Conservation (phyloP, 1,140 invertebrate species). For the Drosophila quadrilineata region DNA sequence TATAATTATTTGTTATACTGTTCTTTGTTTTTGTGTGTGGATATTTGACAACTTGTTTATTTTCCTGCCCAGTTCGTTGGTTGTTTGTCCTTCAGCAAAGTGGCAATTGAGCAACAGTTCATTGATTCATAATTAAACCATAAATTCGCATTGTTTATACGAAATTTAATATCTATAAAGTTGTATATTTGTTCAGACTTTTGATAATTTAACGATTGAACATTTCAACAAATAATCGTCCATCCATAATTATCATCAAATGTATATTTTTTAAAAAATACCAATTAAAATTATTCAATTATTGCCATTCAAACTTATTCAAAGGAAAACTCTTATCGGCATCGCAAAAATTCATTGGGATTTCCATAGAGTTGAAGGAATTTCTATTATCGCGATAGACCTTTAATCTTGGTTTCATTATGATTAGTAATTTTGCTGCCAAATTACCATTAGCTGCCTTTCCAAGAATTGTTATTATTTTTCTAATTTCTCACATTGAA, state of each 20-base stretch:
- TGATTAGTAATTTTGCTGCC: too few species aligned
- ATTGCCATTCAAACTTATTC: too few species aligned
- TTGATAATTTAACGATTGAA: conserved; percentile 1
- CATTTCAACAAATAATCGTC: conserved; percentile 6
- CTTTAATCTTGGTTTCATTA: too few species aligned
- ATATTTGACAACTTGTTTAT: conserved; percentile 58
- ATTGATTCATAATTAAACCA: conserved; percentile 70
- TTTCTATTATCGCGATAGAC: too few species aligned
- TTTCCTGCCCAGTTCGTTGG: conserved; percentile 30
- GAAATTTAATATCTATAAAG: conserved; percentile 20
- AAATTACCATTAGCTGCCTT: too few species aligned
- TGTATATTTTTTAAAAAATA: too few species aligned
- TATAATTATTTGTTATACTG: conserved; percentile 6
- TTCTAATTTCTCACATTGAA: conserved; percentile 5
- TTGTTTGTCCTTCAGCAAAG: conserved; percentile 60
- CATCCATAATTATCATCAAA: too few species aligned
- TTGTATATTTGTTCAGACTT: background rate
- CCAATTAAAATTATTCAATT: too few species aligned
- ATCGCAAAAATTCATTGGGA: too few species aligned
- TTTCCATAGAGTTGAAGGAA: too few species aligned
- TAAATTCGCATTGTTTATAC: conserved; percentile 43
- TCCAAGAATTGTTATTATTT: too few species aligned
- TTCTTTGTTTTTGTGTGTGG: conserved; percentile 25
- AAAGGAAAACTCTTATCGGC: too few species aligned
- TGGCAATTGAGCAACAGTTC: conserved; percentile 46